Conservation (phyloP, 1,140 invertebrate species). For the Tachypleus tridentatus region DNA sequence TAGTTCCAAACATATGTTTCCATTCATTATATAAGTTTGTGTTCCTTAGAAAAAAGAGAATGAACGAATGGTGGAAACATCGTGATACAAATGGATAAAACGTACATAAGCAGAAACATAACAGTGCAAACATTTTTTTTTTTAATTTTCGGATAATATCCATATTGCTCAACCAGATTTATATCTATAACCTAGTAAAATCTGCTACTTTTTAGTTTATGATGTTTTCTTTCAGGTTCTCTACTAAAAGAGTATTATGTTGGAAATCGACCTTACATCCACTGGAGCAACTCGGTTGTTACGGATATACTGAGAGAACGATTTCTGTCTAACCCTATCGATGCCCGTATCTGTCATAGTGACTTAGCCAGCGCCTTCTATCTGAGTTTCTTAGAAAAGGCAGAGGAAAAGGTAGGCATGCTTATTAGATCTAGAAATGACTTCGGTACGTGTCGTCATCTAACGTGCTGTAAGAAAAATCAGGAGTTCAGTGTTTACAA, state of each 20-base stretch:
- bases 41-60: no score
- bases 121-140: no score
- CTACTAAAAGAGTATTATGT: slow-evolving; percentile 26
- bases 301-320: slow-evolving; percentile 24
- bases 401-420: slow-evolving; percentile 19
- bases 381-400: slow-evolving; percentile 24
- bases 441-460: no score
- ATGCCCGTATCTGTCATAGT: slow-evolving; percentile 18
- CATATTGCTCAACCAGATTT: background rate
- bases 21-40: no score
- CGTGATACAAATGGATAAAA: no score
- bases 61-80: no score
- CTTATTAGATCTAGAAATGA: background rate
- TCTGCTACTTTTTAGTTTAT: background rate
- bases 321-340: slow-evolving; percentile 18
- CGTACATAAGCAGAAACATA: no score
- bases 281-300: slow-evolving; percentile 26
- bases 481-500: no score
- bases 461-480: no score
- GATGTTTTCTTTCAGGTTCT: slow-evolving; percentile 18
- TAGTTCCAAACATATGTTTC: no score
- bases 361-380: slow-evolving; percentile 27
- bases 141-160: no score
- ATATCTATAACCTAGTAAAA: background rate
- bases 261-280: slow-evolving; percentile 25